Evolutionary conservation across 2,113 vertebrate genomes (phyloP).

Genomic region (Ahaetulla prasina): DNA sequence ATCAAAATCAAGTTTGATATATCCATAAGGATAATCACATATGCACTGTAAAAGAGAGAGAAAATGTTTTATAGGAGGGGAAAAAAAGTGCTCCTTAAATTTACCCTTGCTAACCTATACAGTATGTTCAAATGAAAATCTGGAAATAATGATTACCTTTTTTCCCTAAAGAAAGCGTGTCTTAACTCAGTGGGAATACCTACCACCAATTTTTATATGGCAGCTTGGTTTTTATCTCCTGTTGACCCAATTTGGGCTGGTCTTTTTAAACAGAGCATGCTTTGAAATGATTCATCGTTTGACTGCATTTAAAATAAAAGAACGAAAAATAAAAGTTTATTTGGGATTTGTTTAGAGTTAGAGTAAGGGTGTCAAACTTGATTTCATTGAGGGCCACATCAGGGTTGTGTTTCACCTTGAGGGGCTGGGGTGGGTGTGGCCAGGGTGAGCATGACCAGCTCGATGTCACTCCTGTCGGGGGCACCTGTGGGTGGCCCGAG

Average conservation of each 20-base stretch:
- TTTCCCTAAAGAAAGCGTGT: not conserved
- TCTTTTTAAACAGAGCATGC: not conserved
- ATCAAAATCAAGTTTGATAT: not conserved
- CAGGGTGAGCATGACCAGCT: no score
- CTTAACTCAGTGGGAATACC: not conserved
- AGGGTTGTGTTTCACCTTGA: no score
- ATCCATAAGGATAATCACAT: not conserved
- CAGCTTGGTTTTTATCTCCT: not conserved
- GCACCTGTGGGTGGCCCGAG: no score
- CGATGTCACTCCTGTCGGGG: no score
- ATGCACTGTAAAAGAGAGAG: not conserved
- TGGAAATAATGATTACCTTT: not conserved
- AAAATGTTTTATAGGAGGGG: not conserved
- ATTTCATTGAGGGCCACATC: no score
- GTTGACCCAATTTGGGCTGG: not conserved
- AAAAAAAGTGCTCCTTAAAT: not conserved
- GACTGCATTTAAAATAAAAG: not conserved
- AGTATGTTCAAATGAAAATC: not conserved
- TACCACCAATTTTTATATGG: not conserved
- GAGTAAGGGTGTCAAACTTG: no score
- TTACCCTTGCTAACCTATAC: not conserved
- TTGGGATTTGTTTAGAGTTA: not conserved
- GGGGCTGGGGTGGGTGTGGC: no score
- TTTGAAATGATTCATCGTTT: not conserved
- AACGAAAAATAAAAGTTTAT: not conserved